Percentiles rank a stretch among this genome's conserved stretches.
Conservation (phyloP, 2,888 invertebrate genomes). For the Acleris laterana region DNA sequence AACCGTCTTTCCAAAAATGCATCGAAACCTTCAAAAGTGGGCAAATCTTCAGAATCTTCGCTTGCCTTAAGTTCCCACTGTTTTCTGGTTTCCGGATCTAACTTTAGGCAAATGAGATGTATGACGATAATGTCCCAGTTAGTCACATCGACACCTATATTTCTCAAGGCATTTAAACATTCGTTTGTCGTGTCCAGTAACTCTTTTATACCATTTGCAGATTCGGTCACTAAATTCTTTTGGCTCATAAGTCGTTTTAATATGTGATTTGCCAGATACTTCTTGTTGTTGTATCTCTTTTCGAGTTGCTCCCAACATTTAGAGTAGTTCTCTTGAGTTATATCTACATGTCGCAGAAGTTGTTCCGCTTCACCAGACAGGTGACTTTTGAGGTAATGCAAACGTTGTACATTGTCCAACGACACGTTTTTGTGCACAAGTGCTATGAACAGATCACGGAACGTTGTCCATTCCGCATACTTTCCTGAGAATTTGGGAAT, state of each 20-base stretch:
- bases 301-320: conserved; percentile 7
- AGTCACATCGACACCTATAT: too few species aligned
- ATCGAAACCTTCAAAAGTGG: neutral
- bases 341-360: neutral
- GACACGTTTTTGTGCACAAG: neutral
- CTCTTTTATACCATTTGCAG: neutral
- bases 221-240: neutral
- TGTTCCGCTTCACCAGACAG: conserved; percentile 10
- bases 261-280: neutral
- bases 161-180: neutral
- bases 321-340: neutral
- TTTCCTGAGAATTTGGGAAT: neutral
- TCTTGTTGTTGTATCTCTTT: conserved; percentile 9
- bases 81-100: neutral
- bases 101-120: neutral
- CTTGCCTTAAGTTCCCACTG: conserved; percentile 6
- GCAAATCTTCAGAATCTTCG: neutral
- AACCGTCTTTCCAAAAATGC: conserved; percentile 2
- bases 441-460: neutral
- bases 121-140: neutral
- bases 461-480: neutral
- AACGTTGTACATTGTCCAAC: neutral
- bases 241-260: conserved; percentile 3
- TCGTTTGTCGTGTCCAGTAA: conserved; percentile 10
- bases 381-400: conserved; percentile 7